A percentile compares a stretch with the other conserved stretches of the same genome.
Evolutionary conservation across 2,888 invertebrate genomes (phyloP).

Genomic region (Cyclophora punctaria): DNA sequence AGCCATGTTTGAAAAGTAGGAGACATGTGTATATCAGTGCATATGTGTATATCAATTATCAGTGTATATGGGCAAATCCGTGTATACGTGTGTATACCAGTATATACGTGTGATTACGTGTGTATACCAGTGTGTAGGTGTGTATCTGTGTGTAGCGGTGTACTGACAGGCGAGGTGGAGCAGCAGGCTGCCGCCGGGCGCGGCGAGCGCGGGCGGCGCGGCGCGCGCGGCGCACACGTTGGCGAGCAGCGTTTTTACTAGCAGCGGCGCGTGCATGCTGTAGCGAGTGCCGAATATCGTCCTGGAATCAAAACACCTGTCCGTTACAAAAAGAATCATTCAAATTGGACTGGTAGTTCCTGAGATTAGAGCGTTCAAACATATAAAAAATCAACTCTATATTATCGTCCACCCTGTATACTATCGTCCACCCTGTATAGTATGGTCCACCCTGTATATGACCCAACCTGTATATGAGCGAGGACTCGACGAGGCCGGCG

Average conservation of each 20-base stretch:
- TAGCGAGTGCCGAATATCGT: slow-evolving; percentile 81
- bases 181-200: slow-evolving; percentile 85
- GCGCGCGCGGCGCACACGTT: slow-evolving; percentile 80
- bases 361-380: too few species aligned
- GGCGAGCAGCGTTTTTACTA: slow-evolving; percentile 86
- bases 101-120: too few species aligned
- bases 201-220: slow-evolving; percentile 82
- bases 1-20: too few species aligned
- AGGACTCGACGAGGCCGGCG: slow-evolving; percentile 75
- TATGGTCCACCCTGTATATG: not conserved
- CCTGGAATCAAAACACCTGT: slow-evolving; percentile 30
- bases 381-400: not conserved
- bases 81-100: too few species aligned
- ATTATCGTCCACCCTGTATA: too few species aligned
- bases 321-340: too few species aligned
- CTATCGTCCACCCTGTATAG: not conserved
- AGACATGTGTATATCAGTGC: too few species aligned
- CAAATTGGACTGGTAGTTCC: too few species aligned
- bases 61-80: too few species aligned
- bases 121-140: too few species aligned
- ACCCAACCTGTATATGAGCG: slow-evolving; percentile 78
- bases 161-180: slow-evolving; percentile 79
- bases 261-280: slow-evolving; percentile 83
- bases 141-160: not conserved
- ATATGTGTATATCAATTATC: too few species aligned